Base-by-base conservation (phyloP, 2,888 invertebrate species). In the Idaea dimidiata region DNA sequence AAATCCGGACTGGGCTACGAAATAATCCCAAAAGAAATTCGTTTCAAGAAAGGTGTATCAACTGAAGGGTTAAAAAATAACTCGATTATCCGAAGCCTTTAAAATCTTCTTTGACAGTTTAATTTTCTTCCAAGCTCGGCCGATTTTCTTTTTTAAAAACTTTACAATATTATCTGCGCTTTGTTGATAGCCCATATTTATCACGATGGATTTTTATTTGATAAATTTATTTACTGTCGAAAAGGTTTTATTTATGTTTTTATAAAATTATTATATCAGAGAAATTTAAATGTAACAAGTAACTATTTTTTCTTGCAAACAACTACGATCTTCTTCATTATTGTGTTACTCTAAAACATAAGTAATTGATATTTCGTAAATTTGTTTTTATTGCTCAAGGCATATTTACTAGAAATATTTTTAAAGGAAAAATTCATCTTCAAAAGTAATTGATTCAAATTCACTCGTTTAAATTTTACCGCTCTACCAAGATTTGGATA, bases 41-140 rank as follows among this genome's bases (percentile, higher is more conserved):
- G 62, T 63, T 59, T 66, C 63, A 63, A 64, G 65, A 60, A 59
- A 67, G 68, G 63, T 69, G 63, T 65, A 69, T 68, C 74, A 79
- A 73, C 74, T 74, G 74, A 74, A 79, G 74, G 75, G 74, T 77
- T 78, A 71, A 70, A 74, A 76, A 76, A 76, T 79, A 77, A 80
- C 79, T 79, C 75, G 75, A 76, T 80, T 79, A 79, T 75, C 73
- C 66, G 68, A 59, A 73, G 77, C 77, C 72, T 76, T 74, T 72
- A 77, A 77, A 78, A 80, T 79, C 79, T 78, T 75, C 75, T 73
- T 77, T 77, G 77, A 75, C 77, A 78, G 78, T 81, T 80, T 77
- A 80, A 81, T 79, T 79, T 79, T 74, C 73, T 77, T 72, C 73
- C 70, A 66, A 71, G 73, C 66, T 68, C 68, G 67, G 73, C 69